phyloP scores from a whole-genome alignment of 2,888 invertebrate species.

The Brachyptera risi region DNA sequence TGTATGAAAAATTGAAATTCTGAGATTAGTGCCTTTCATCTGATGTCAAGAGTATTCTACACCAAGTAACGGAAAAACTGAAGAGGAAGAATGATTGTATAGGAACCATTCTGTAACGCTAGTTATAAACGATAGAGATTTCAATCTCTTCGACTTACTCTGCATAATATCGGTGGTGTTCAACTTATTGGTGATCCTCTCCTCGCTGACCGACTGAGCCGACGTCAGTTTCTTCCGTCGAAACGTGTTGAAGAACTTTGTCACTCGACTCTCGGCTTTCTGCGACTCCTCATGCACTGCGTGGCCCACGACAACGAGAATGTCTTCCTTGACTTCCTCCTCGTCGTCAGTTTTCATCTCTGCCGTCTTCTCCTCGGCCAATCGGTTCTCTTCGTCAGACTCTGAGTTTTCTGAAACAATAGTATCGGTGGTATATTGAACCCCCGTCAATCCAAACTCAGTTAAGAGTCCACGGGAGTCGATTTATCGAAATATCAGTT shows the following conservation, averaged over 20 bases:
- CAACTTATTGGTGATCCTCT: not conserved
- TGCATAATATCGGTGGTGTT: not conserved
- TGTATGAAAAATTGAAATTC: no score
- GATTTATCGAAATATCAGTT: no score
- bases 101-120: no score
- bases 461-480: no score
- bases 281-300: not conserved
- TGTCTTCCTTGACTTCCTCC: conserved; percentile 12
- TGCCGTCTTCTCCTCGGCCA: not conserved
- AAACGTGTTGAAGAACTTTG: conserved; percentile 23
- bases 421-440: no score
- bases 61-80: no score
- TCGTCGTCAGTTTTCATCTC: conserved; percentile 18
- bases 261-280: conserved; percentile 20
- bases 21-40: no score
- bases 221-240: conserved; percentile 11
- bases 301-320: not conserved
- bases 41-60: no score
- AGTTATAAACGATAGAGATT: no score
- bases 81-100: no score
- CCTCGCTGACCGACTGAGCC: conserved; percentile 2
- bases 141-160: not conserved
- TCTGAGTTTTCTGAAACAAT: not conserved
- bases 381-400: conserved; percentile 1
- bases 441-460: no score